phyloP scores from a whole-genome alignment of 2,888 invertebrate genomes.

The Eupithecia inturbata region DNA sequence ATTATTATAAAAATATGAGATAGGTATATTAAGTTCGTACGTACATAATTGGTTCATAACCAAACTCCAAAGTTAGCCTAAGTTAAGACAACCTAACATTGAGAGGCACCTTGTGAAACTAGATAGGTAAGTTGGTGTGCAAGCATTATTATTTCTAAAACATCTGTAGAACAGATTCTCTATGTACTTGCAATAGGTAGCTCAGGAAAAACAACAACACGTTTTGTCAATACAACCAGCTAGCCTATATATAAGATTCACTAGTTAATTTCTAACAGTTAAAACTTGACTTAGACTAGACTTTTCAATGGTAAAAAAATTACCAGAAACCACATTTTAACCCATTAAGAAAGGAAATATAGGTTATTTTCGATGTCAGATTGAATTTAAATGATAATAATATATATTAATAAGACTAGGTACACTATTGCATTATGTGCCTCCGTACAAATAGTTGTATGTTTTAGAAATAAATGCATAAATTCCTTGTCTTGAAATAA shows the following conservation, averaged over 20 bases:
- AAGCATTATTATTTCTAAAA: not conserved
- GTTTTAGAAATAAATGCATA: too few relatives aligned
- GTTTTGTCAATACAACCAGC: not conserved
- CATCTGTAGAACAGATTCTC: not conserved
- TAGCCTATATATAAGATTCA: not conserved
- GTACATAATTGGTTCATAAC: not conserved
- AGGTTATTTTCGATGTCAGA: not conserved
- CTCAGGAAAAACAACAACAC: not conserved
- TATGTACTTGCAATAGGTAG: not conserved
- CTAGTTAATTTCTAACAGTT: too few relatives aligned
- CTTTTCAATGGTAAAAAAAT: not conserved
- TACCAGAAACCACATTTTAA: not conserved
- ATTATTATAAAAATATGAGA: not conserved
- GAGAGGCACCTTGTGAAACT: not conserved
- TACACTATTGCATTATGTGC: too few relatives aligned
- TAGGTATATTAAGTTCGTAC: not conserved
- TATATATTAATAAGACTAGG: too few relatives aligned
- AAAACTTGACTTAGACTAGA: too few relatives aligned
- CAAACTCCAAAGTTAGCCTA: not conserved
- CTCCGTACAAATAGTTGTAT: too few relatives aligned
- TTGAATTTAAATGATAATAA: too few relatives aligned
- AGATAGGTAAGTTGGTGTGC: not conserved
- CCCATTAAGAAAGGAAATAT: not conserved
- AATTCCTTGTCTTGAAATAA: not conserved
- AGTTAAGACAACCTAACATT: not conserved